phyloP scores from a whole-genome alignment of 2,113 vertebrate genomes.

The Pelmatolapia mariae region DNA sequence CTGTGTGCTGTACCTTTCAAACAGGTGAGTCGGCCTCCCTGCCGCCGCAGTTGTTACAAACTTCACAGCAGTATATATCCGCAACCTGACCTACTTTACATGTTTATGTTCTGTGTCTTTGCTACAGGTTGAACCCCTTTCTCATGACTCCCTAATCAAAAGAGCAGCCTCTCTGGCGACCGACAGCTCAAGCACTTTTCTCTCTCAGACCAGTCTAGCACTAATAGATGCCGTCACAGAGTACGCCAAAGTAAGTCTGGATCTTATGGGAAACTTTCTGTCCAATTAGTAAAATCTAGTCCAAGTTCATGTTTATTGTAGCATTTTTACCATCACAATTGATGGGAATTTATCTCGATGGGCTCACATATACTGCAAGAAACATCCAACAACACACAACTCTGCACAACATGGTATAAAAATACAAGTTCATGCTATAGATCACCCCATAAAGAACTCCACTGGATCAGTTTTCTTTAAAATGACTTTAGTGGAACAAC shows the following conservation, averaged over 20 bases:
- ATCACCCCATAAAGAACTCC: neutral
- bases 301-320: neutral
- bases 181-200: conserved; percentile 72
- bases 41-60: neutral
- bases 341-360: neutral
- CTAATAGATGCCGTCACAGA: conserved; percentile 67
- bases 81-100: neutral
- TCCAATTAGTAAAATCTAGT: neutral
- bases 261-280: neutral
- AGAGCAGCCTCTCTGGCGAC: conserved; percentile 72
- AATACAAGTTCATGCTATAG: neutral
- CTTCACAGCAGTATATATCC: neutral
- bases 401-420: neutral
- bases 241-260: conserved; percentile 65
- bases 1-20: conserved; percentile 69
- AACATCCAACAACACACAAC: neutral
- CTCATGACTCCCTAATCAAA: conserved; percentile 70
- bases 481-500: neutral
- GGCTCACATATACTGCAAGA: neutral
- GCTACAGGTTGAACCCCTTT: conserved; percentile 61
- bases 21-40: conserved; percentile 42
- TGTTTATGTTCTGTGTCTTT: neutral
- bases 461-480: neutral
- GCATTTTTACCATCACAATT: neutral
- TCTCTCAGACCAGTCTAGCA: conserved; percentile 73